Conservation (phyloP, 1,140 invertebrate genomes). For the Prorops nasuta region DNA sequence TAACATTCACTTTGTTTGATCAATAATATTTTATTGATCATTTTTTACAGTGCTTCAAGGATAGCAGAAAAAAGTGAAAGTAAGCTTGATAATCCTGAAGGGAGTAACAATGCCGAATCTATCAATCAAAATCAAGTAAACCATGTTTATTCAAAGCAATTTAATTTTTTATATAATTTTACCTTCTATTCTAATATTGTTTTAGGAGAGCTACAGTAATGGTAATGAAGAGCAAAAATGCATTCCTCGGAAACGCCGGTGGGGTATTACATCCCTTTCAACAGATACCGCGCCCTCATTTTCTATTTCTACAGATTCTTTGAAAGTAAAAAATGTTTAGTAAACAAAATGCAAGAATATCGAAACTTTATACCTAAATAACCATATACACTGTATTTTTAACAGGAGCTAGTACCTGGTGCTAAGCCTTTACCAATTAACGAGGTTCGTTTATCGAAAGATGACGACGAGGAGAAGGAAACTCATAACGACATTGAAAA, state of each 20-base stretch:
- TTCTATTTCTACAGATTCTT: slow-evolving; percentile 55
- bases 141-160: background rate
- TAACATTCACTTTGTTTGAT: too few species aligned
- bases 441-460: slow-evolving; percentile 53
- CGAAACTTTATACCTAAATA: too few species aligned
- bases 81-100: slow-evolving; percentile 23
- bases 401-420: slow-evolving; percentile 59
- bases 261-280: slow-evolving; percentile 45
- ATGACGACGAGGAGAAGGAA: slow-evolving; percentile 49
- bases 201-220: slow-evolving; percentile 44
- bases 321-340: slow-evolving; percentile 48
- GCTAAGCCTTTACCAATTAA: slow-evolving; percentile 58
- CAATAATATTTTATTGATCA: slow-evolving; percentile 11
- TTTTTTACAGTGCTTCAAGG: slow-evolving; percentile 29
- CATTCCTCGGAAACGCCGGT: slow-evolving; percentile 51
- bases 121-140: slow-evolving; percentile 37
- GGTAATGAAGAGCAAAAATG: slow-evolving; percentile 40
- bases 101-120: slow-evolving; percentile 26
- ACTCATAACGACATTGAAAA: slow-evolving; percentile 38
- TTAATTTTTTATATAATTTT: slow-evolving; percentile 4
- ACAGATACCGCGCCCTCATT: slow-evolving; percentile 47
- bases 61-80: slow-evolving; percentile 30
- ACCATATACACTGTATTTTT: slow-evolving; percentile 3
- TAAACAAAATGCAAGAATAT: too few species aligned
- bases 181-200: background rate